phyloP scores from a whole-genome alignment of 2,797 vertebrate genomes.

The Acestrorhynchus altus region DNA sequence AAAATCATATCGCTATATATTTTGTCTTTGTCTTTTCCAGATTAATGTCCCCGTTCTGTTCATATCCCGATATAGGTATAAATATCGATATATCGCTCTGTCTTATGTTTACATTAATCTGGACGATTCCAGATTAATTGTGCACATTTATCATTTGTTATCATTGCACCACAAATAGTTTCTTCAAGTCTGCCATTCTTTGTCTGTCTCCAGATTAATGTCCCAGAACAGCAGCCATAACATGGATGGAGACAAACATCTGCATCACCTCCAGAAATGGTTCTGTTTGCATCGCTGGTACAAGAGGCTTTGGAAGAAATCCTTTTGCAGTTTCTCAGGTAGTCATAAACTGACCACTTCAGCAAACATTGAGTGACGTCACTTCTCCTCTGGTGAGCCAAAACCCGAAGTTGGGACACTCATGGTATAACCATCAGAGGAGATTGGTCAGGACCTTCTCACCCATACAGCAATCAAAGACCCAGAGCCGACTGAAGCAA shows the following conservation, averaged over 20 bases:
- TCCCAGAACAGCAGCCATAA: slow-evolving; percentile 73
- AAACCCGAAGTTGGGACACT: slow-evolving; percentile 35
- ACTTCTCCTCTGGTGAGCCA: slow-evolving; percentile 35
- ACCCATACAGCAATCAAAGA: slow-evolving; percentile 31
- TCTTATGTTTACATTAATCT: too few relatives aligned
- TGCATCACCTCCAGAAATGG: slow-evolving; percentile 62
- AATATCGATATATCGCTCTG: too few relatives aligned
- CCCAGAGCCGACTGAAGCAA: slow-evolving; percentile 37
- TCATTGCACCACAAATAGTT: too few relatives aligned
- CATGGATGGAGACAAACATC: slow-evolving; percentile 72
- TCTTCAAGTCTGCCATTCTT: too few relatives aligned
- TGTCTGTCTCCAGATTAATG: slow-evolving; percentile 49
- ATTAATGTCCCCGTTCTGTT: too few relatives aligned
- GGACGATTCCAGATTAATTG: too few relatives aligned
- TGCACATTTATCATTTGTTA: too few relatives aligned
- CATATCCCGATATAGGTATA: too few relatives aligned
- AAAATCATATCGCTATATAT: too few relatives aligned
- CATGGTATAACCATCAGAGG: slow-evolving; percentile 33
- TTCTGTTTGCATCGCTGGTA: slow-evolving; percentile 45
- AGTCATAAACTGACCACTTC: slow-evolving; percentile 65
- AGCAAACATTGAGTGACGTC: slow-evolving; percentile 67
- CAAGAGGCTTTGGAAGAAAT: slow-evolving; percentile 65
- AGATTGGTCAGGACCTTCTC: slow-evolving; percentile 38
- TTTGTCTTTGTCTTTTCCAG: not conserved
- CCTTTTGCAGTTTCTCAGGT: slow-evolving; percentile 67